phyloP scores from a whole-genome alignment of 2,113 vertebrate genomes.

The Psilopsiagon aurifrons region DNA sequence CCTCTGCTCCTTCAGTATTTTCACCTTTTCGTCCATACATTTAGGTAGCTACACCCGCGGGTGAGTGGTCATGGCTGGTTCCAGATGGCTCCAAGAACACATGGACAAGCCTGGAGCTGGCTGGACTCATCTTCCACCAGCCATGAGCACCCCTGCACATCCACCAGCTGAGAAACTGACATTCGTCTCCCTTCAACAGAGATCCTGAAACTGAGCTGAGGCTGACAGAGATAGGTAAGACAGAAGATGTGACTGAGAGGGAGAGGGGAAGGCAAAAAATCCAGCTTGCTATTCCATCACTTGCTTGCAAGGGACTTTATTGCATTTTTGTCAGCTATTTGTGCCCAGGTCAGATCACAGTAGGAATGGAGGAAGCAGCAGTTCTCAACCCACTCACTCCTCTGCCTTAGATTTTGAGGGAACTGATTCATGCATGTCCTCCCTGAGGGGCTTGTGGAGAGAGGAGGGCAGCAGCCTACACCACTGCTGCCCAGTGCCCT shows the following conservation, averaged over 20 bases:
- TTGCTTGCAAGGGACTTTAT: neutral
- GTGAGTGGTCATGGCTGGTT: neutral
- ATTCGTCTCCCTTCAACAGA: neutral
- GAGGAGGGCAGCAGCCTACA: fast-evolving
- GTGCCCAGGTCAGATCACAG: neutral
- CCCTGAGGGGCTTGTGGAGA: fast-evolving
- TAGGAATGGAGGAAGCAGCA: neutral
- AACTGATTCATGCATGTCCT: neutral
- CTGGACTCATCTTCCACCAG: neutral
- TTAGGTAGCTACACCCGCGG: fast-evolving
- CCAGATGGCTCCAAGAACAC: neutral
- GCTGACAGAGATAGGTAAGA: neutral
- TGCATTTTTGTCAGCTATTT: neutral
- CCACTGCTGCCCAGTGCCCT: fast-evolving
- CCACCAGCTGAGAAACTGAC: neutral
- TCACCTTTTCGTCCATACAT: neutral
- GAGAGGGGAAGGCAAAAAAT: neutral
- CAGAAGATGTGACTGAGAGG: neutral
- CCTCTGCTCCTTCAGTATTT: neutral
- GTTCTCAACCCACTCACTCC: neutral
- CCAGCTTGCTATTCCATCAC: neutral
- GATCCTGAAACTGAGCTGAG: neutral
- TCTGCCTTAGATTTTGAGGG: neutral
- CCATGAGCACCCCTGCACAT: neutral
- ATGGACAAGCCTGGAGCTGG: fast-evolving